Conservation (phyloP, 2,113 vertebrate species). For the Paradisaea rubra region DNA sequence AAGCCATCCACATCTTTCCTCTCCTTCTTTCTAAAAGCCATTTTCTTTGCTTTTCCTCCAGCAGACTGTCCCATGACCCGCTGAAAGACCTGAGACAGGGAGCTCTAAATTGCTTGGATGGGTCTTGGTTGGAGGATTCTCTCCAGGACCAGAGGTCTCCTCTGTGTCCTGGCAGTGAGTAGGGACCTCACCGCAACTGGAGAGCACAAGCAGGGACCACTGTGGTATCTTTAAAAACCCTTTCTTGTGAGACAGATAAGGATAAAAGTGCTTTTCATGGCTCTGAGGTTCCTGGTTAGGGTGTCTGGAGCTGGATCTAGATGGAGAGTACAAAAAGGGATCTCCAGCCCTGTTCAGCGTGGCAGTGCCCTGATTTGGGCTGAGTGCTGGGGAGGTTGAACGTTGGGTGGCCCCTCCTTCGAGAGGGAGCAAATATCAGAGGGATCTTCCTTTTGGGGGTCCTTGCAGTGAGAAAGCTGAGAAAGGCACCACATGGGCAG, state of each 20-base stretch:
- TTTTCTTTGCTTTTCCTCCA: neutral
- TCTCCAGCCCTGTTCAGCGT: neutral
- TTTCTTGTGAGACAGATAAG: neutral
- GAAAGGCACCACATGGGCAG: neutral
- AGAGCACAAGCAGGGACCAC: neutral
- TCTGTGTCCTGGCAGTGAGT: neutral
- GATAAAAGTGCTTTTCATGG: neutral
- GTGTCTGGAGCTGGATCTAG: neutral
- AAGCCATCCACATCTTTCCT: neutral
- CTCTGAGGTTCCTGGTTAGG: neutral
- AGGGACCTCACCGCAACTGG: neutral
- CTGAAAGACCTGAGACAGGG: neutral
- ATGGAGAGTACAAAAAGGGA: neutral
- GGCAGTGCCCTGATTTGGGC: neutral
- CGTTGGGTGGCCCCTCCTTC: rapidly evolving
- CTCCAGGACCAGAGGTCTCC: neutral
- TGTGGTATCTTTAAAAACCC: neutral
- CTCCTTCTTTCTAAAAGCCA: neutral
- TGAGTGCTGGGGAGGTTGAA: neutral
- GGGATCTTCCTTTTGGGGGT: neutral
- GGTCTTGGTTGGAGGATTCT: neutral
- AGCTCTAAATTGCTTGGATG: neutral
- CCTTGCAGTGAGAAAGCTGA: neutral
- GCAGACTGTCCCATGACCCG: neutral
- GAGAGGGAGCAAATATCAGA: neutral